A percentile compares a stretch with the other conserved stretches of the same genome.
phyloP scores from a whole-genome alignment of 2,113 vertebrate species.

The Gymnorhina tibicen region DNA sequence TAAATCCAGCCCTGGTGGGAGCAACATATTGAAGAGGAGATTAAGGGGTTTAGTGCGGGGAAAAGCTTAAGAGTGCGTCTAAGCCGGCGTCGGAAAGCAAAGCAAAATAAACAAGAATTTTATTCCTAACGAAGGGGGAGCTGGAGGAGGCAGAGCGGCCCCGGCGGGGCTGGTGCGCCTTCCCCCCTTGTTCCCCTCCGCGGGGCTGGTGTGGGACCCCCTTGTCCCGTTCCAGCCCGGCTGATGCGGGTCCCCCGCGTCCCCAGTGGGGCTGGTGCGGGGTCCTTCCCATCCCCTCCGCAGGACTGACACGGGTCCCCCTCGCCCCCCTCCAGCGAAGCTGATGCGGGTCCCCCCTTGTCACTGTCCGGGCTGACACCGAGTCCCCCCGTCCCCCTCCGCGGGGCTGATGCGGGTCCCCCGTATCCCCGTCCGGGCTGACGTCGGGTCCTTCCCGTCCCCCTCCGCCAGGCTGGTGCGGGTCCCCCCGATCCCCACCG shows the following conservation, averaged over 20 bases:
- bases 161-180: not conserved
- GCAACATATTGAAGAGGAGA: constrained; percentile 51
- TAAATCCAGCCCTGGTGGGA: constrained; percentile 23
- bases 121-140: not conserved
- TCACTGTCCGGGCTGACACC: not conserved
- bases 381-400: not conserved
- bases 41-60: constrained; percentile 48
- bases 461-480: not conserved
- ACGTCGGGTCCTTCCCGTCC: not conserved
- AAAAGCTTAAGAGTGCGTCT: constrained; percentile 44
- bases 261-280: not conserved
- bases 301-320: not conserved
- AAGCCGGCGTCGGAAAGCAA: constrained; percentile 21
- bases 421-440: not conserved
- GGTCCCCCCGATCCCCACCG: not conserved
- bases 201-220: not conserved
- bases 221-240: not conserved
- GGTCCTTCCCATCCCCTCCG: not conserved
- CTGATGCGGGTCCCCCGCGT: not conserved
- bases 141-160: not conserved
- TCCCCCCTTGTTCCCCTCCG: not conserved
- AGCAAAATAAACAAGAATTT: constrained; percentile 52
- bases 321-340: not conserved
- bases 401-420: not conserved
- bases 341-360: not conserved